A percentile compares a stretch with the other conserved stretches of the same genome.
These are phyloP conservation scores for Nephrotoma guestfalica DNA, from an alignment of 2,888 invertebrate species.

Conservation along the genomic window DNA sequence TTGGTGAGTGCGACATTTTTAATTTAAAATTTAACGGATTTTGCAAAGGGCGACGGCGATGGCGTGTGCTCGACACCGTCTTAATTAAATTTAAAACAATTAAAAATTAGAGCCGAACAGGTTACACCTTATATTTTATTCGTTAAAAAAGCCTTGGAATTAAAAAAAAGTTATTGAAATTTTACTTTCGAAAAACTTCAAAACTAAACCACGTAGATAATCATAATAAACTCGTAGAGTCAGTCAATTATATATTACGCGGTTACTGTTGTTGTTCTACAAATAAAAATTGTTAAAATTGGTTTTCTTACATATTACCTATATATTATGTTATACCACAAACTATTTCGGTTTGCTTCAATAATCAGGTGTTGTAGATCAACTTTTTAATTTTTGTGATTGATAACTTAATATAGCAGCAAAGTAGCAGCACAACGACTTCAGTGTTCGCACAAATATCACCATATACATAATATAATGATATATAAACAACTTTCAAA, in stretches of 20 bases:
- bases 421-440: neutral
- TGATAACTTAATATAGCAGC: neutral
- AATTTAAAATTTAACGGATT: neutral
- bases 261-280: neutral
- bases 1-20: conserved; percentile 1
- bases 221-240: no score
- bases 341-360: neutral
- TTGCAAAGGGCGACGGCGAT: neutral
- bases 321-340: neutral
- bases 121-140: neutral
- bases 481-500: neutral
- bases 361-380: neutral
- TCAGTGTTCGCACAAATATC: neutral
- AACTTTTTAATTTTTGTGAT: neutral
- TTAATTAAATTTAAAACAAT: neutral
- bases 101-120: neutral
- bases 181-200: neutral
- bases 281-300: neutral
- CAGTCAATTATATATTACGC: neutral
- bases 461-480: neutral
- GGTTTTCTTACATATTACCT: neutral
- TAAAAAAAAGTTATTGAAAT: neutral
- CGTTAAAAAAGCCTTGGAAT: neutral
- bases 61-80: neutral
- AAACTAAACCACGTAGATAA: neutral